Evolutionary conservation across 2,888 invertebrate species (phyloP), one percentile per base, ranked within the genome.

Genomic region (Pteria penguin): DNA sequence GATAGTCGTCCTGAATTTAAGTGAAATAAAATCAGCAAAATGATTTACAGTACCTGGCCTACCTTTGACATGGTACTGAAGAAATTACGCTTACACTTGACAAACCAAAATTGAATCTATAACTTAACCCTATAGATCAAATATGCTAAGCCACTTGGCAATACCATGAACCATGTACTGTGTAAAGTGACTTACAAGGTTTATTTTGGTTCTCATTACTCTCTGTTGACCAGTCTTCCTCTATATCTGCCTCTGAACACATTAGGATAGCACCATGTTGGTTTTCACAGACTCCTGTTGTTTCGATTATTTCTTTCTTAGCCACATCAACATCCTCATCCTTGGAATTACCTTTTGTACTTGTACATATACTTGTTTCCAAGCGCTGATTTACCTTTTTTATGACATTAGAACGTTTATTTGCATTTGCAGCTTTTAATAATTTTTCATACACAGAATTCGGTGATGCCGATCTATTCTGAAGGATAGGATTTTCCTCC

Each of bases 391-490:
- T n/a, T n/a, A n/a, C n/a, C n/a, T n/a, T n/a, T n/a, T n/a, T n/a
- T n/a, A n/a, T n/a, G n/a, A n/a, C n/a, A n/a, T n/a, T n/a, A n/a
- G n/a, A n/a, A n/a, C n/a, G n/a, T 57, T 55, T 68, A 26, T 73
- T 78, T 8, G 84, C 65, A 68, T 86, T 84, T 8, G 87, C 87
- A 36, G 86, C 83, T 61, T 83, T 78, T 3, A 88, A 71, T 31
- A 89, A 78, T 73, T 82, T 83, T 70, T 86, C 83, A 78, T 89
- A 89, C 18, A 89, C 87, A 54, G 88, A 88, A 63, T 84, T 88
- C 4, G 89, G 89, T 14, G 88, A 89, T n/a, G 86, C 82, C n/a
- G 88, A 87, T 29, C 89, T 72, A 65, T 80, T 84, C 70, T 83
- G 81, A 14, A 89, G 71, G 22, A 88, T 76, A 11, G 81, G 76